Base-by-base conservation (phyloP, 2,113 vertebrate species). In the Leiothrix lutea region DNA sequence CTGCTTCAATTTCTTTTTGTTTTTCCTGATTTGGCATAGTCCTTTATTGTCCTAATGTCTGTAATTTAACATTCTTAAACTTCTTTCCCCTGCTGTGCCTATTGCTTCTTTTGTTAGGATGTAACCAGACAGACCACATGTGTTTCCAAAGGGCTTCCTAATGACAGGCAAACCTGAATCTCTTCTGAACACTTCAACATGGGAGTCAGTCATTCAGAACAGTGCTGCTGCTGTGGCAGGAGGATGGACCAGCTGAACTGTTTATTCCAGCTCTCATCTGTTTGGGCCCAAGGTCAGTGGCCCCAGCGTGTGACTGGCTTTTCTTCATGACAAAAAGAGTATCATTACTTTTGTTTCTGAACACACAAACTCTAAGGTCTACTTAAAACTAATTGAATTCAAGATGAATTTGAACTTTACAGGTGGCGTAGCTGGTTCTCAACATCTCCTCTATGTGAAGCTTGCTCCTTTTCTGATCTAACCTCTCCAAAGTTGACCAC, bases 141-240 rank as follows among this genome's bases (percentile, higher is more conserved):
- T 88, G 47, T 80, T 94, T 70, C 75, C 74, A 70, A 44, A 83
- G 64, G 74, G 58, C 44, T 77, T 94, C 42, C 81, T 72, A 69
- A 47, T 53, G 33, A 70, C 29, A 10, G 53, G 20, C 24, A 70
- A 64, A 58, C 54, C 35, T 33, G 40, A 78, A 44, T 47, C 15
- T 77, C 22, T 72, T 70, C 33, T 29, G 64, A 64, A n/a, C 22
- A 4, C 47, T 40, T 51, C 74, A 29, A 0, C 26, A 0, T 40
- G 48, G 31, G 25, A 80, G 20, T 19, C 48, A 33, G 38, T 66
- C 21, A 8, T 75, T 75, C 66, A 53, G 36, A 81, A 6, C 29
- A 51, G 42, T 23, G 42, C 40, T 81, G 42, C 40, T 81, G 36
- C n/a, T 81, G 48, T n/a, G 51, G 44, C 35, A 81, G 53, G 36